These are phyloP conservation scores for Falcaria lacertinaria DNA, from an alignment of 2,888 invertebrate species.

Conservation along the genomic window DNA sequence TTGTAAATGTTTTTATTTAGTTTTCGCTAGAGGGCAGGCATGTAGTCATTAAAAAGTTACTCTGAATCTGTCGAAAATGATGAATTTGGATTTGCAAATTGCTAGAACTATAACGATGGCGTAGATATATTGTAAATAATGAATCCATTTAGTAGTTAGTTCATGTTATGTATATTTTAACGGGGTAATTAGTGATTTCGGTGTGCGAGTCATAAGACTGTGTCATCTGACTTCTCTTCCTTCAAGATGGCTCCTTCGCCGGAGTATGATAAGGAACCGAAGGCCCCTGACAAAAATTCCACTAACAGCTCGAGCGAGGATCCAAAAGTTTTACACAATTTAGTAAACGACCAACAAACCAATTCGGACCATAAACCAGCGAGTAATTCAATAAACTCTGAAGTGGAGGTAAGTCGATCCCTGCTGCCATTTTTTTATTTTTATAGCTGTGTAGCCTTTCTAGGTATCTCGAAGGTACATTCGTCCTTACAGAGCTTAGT, in stretches of 20 bases:
- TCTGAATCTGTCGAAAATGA: slow-evolving; percentile 71
- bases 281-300: slow-evolving; percentile 85
- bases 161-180: slow-evolving; percentile 45
- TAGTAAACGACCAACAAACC: slow-evolving; percentile 59
- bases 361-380: slow-evolving; percentile 61
- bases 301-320: slow-evolving; percentile 65
- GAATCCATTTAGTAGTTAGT: slow-evolving; percentile 61
- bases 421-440: slow-evolving; percentile 50
- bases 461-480: too few species aligned
- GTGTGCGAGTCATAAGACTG: slow-evolving; percentile 76
- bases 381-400: slow-evolving; percentile 49
- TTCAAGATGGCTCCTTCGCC: slow-evolving; percentile 89
- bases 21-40: slow-evolving; percentile 38
- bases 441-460: slow-evolving; percentile 22
- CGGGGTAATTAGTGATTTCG: slow-evolving; percentile 57
- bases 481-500: too few species aligned
- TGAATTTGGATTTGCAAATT: slow-evolving; percentile 61
- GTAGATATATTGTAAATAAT: slow-evolving; percentile 52
- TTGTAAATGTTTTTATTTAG: slow-evolving; percentile 13
- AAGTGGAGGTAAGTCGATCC: slow-evolving; percentile 69
- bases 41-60: slow-evolving; percentile 68
- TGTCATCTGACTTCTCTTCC: slow-evolving; percentile 80
- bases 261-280: slow-evolving; percentile 87
- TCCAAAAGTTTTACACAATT: slow-evolving; percentile 65
- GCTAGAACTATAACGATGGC: slow-evolving; percentile 62